These are phyloP conservation scores for Aradophagus sp. DNA, from an alignment of 1,140 invertebrate genomes.

Conservation along the genomic window DNA sequence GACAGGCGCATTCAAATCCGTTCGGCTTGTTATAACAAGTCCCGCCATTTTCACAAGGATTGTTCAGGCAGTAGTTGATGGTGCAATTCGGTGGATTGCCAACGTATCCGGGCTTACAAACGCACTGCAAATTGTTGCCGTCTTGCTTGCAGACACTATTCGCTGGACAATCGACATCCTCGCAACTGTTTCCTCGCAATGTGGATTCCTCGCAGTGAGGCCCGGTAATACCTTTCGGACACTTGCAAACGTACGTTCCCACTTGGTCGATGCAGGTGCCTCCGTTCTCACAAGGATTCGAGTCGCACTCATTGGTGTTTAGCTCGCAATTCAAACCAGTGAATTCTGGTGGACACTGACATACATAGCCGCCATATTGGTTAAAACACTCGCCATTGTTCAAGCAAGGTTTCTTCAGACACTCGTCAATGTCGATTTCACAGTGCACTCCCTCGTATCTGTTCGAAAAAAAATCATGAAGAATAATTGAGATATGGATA, in stretches of 20 bases:
- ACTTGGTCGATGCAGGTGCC: conserved; percentile 79
- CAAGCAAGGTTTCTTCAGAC: conserved; percentile 82
- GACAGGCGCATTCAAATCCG: conserved; percentile 81
- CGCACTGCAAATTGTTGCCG: conserved; percentile 76
- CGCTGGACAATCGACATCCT: conserved; percentile 73
- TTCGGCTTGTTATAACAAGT: conserved; percentile 76
- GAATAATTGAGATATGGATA: too few relatives aligned
- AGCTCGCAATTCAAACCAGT: conserved; percentile 85
- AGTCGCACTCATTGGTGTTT: conserved; percentile 80
- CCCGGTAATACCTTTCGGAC: conserved; percentile 77
- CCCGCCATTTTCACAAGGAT: conserved; percentile 79
- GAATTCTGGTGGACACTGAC: conserved; percentile 88
- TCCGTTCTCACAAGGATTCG: conserved; percentile 80
- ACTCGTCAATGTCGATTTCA: conserved; percentile 91
- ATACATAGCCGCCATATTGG: conserved; percentile 86
- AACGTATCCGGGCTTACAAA: conserved; percentile 82
- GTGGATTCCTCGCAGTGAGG: conserved; percentile 74
- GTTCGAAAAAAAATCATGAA: too few relatives aligned
- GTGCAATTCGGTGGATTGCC: conserved; percentile 81
- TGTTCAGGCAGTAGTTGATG: conserved; percentile 77
- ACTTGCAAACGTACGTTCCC: conserved; percentile 75
- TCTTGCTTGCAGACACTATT: conserved; percentile 76
- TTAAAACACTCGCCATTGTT: conserved; percentile 87
- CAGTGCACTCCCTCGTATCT: conserved; percentile 87
- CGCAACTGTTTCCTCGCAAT: conserved; percentile 63